Evolutionary conservation across 2,113 vertebrate species (phyloP), one percentile per base, ranked within the genome.

Genomic region (Hiodon tergisus): DNA sequence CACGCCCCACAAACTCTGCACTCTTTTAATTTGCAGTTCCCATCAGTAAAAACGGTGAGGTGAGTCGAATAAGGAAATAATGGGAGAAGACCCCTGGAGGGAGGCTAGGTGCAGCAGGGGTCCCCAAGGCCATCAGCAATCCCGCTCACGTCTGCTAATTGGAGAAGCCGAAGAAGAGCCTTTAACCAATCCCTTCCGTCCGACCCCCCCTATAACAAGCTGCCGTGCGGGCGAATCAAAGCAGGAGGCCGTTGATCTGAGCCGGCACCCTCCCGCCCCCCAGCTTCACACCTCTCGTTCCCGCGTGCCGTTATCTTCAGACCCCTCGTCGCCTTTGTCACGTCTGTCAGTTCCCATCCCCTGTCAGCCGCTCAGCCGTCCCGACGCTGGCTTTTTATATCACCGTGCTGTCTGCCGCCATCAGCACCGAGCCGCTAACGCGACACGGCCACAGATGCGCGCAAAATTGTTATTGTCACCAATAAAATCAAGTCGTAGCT

Each of bases 1-100:
- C 69, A 78, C 80, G 81, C 81, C 80, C 50, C n/a, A 11, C 67
- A 74, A 62, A 77, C 67, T 74, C 52, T 16, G 7, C 75, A 76
- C 72, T 59, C 50, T 65, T 80, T 6, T 9, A 85, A 77, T 78
- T 77, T 86, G 76, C 86, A 80, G 82, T 88, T 87, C 85, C 77
- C 81, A 83, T 83, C n/a, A n/a, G 84, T 85, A 85, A 79, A 86
- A 86, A 85, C 86, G 57, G 52, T 69, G 72, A 80, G 76, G 83
- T 81, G 80, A 77, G 77, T 85, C 84, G 76, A 85, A 79, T 74
- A 77, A 6, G 9, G 71, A 73, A 72, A 80, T 76, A 78, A 83
- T 75, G 69, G 76, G 71, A 65, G 17, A 52, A 65, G 55, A 48
- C 5, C 10, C 65, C 46, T 72, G 31, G 47, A 59, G 54, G 69